A percentile compares a stretch with the other conserved stretches of the same genome.
Conservation (phyloP, 2,888 invertebrate species). For the Trachelus troglodyta region DNA sequence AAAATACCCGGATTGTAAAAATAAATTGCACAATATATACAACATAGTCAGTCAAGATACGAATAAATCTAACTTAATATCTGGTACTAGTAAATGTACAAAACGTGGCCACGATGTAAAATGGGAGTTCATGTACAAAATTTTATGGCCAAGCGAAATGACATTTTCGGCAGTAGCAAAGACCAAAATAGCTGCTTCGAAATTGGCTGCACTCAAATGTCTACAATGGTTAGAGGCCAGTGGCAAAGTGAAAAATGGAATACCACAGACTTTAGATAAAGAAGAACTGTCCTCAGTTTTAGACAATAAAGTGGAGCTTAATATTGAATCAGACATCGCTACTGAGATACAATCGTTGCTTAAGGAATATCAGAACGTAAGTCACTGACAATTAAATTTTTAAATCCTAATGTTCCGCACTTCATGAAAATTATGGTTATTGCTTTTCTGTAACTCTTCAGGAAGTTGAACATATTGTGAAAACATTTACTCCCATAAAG, state of each 20-base stretch:
- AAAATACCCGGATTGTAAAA: no score
- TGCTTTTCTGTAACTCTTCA: not conserved
- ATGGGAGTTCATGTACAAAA: conserved; percentile 68
- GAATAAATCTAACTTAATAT: conserved; percentile 58
- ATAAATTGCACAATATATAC: conserved; percentile 62
- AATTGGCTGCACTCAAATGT: conserved; percentile 69
- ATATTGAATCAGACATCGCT: conserved; percentile 61
- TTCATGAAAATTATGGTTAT: not conserved
- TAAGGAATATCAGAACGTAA: conserved; percentile 65
- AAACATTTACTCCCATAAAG: not conserved
- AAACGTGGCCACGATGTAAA: conserved; percentile 48
- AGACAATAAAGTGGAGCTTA: conserved; percentile 55
- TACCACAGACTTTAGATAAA: conserved; percentile 68
- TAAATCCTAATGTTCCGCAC: not conserved
- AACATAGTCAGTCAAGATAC: conserved; percentile 66
- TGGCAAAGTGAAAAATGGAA: conserved; percentile 67
- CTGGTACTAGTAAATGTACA: conserved; percentile 30
- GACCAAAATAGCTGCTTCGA: conserved; percentile 70
- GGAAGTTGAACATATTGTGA: not conserved
- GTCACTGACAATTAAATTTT: conserved; percentile 48
- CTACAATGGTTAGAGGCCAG: conserved; percentile 70
- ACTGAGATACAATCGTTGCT: conserved; percentile 66
- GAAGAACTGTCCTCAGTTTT: conserved; percentile 61
- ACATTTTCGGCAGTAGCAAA: conserved; percentile 69
- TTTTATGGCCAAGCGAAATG: conserved; percentile 72